Evolutionary conservation across 2,888 invertebrate species (phyloP), one percentile per base, ranked within the genome.

Genomic region (Acrobeloides nanus): DNA sequence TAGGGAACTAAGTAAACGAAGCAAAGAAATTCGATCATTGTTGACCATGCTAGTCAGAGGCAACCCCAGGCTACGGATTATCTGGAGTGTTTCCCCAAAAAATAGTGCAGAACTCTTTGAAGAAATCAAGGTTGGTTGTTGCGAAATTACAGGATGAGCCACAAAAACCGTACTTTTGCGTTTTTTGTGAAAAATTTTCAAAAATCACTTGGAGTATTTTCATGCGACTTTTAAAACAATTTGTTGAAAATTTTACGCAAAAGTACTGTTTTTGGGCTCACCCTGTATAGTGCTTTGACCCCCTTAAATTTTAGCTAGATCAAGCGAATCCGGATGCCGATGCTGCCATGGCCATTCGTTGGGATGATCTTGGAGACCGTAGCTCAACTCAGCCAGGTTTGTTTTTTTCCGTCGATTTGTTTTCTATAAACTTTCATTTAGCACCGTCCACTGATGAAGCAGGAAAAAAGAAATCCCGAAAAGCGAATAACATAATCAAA

Each of bases 41-140:
- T 77, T 97, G 44, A 84, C 90, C 61, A 78, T 95, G 27, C 80
- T 97, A n/a, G 92, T 95, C 0, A 79, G 95, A 61, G 88, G 92
- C 74, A 93, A 95, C 77, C 93, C 95, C 1, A 83, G 85, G 66
- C 78, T 97, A 54, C 34, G 44, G n/a, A 21, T 52, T 26, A 18
- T 59, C 17, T 59, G 59, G 59, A 57, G 54, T 20, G 23, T 49
- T 17, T 50, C 49, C 12, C 59, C 59, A 5, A 23, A 49, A 12
- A 49, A 61, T 24, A 51, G 51, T n/a, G 62, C 59, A 20, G 60
- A 60, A 38, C 31, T 60, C 29, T 64, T 60, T 34, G 62, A 60
- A 38, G 60, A 60, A 38, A 20, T 60, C 18, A 60, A 64, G 50
- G 56, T 55, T 7, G 20, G 53, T 10, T 26, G 12, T 50, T 38